Base-by-base conservation (phyloP, 2,888 invertebrate genomes). In the Matsumyia berberina region DNA sequence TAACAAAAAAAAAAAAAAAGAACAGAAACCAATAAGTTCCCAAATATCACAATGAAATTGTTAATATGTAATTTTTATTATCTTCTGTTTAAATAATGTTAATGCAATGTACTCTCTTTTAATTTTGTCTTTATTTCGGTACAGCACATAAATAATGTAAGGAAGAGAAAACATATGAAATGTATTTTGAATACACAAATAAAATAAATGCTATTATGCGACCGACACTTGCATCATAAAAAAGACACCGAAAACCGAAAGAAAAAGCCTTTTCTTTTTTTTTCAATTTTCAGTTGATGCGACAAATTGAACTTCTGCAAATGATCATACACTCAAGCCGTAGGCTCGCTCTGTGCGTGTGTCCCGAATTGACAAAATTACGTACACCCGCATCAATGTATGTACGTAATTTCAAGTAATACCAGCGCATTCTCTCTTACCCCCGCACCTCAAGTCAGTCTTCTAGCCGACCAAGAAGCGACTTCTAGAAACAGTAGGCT, bases 101-200 rank as follows among this genome's bases (percentile, higher is more conserved):
- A 33, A 62, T 69, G 57, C 42, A 77, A 72, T 72, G 72, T 72
- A 64, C 74, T 62, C 33, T 31, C n/a, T 29, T 57, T 57, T 60
- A 5, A 58, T 78, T 51, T 60, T 49, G n/a, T 0, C 57, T 37
- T 58, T 53, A 31, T 66, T 82, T 72, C 24, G 44, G 37, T 82
- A 46, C 53, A 37, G 15, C 17, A 67, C 39, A 42, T 55, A n/a
- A n/a, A n/a, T 55, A 55, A 46, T 35, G 55, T 78, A 55, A 81
- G 39, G 29, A 51, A 58, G 19, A 66, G 44, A 60, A 72, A 79
- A 66, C 60, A 79, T 73, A 74, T 64, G n/a, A 49, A 79, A 86
- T 83, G 86, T 87, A 83, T 87, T 87, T 12, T 39, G 80, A 87
- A 87, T 87, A 51, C 86, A 87, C 74, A 67, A 72, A 87, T 86